These are phyloP conservation scores for Synergus itoensis DNA, from an alignment of 2,888 invertebrate species.

Conservation along the genomic window DNA sequence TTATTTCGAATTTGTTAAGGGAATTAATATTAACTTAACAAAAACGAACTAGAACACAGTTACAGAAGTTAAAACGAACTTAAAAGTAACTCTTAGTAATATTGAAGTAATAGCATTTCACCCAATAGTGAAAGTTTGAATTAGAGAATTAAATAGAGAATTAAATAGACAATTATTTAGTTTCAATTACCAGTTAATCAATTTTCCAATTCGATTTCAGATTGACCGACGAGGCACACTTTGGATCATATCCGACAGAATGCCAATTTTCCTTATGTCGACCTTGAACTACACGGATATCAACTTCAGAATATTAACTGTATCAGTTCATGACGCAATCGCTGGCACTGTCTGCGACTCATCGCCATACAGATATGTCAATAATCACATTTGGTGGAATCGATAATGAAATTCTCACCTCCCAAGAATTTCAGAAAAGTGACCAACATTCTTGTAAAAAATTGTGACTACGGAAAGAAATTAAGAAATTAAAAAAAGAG, in stretches of 20 bases:
- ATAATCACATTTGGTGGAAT: constrained; percentile 71
- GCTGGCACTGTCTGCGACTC: constrained; percentile 87
- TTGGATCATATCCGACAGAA: constrained; percentile 91
- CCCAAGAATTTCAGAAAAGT: neutral
- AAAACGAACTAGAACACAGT: too few relatives aligned
- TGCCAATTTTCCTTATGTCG: constrained; percentile 87
- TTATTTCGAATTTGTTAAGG: too few relatives aligned
- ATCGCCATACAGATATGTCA: constrained; percentile 64
- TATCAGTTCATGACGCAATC: constrained; percentile 83
- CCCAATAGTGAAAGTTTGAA: neutral
- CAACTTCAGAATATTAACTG: constrained; percentile 88
- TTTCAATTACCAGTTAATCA: neutral
- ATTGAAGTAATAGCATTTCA: neutral
- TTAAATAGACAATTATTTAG: neutral
- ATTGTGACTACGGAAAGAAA: neutral
- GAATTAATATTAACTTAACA: too few relatives aligned
- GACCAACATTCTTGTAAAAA: neutral
- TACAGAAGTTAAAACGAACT: neutral
- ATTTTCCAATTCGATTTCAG: constrained; percentile 74
- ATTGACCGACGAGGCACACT: constrained; percentile 81
- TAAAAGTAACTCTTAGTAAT: neutral
- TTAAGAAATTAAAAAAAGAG: neutral
- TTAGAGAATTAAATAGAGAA: neutral
- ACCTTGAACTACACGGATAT: constrained; percentile 86
- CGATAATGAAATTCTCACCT: constrained; percentile 56